These are phyloP conservation scores for Emesis castigata DNA, from an alignment of 2,888 invertebrate genomes.

Conservation along the genomic window DNA sequence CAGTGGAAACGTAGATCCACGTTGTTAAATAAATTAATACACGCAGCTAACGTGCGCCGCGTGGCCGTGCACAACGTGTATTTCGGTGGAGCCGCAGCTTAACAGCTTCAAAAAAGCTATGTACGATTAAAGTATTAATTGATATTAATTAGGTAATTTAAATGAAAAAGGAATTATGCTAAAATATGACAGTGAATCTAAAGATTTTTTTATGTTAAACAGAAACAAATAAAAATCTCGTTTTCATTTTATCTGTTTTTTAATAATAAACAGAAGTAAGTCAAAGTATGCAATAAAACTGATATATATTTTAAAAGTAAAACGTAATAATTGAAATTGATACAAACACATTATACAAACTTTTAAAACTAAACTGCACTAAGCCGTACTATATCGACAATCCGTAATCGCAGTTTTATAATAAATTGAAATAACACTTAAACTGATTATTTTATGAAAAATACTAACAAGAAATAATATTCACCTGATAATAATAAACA, in stretches of 20 bases:
- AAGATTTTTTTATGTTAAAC: conserved; percentile 7
- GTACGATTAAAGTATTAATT: conserved; percentile 3
- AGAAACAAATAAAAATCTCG: conserved; percentile 2
- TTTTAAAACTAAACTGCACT: conserved; percentile 11
- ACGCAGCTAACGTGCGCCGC: background rate
- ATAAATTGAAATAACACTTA: conserved; percentile 13
- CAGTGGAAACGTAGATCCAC: background rate
- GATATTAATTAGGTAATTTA: conserved; percentile 10
- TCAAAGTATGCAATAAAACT: conserved; percentile 3
- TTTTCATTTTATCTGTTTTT: conserved; percentile 12
- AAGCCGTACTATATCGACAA: conserved; percentile 8
- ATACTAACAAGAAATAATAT: conserved; percentile 7
- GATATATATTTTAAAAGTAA: conserved; percentile 9
- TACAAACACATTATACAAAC: conserved; percentile 10
- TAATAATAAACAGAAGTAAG: conserved; percentile 8
- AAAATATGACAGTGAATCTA: background rate
- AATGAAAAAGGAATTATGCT: conserved; percentile 7
- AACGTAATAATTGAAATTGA: conserved; percentile 15
- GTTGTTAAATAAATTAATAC: conserved; percentile 11
- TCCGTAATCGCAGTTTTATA: background rate
- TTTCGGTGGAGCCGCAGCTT: background rate
- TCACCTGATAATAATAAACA: background rate
- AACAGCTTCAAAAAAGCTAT: conserved; percentile 2
- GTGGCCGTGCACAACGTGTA: background rate
- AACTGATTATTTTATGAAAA: conserved; percentile 12